These are phyloP conservation scores for Trissolcus brochymenae DNA, from an alignment of 2,888 invertebrate genomes.

Conservation along the genomic window DNA sequence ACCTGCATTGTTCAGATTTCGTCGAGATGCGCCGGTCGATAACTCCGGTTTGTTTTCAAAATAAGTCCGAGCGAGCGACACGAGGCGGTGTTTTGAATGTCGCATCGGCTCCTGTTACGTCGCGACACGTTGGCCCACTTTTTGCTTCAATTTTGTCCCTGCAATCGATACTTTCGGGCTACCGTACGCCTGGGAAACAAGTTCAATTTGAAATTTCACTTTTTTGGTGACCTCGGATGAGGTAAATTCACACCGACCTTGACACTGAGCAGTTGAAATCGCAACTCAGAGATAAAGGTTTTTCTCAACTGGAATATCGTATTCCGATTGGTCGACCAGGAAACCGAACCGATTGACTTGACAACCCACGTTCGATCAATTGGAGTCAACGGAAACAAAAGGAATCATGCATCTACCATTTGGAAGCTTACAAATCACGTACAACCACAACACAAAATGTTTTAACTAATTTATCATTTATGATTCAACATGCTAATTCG, in stretches of 20 bases:
- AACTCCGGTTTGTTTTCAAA: conserved; percentile 50
- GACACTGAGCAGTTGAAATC: no score
- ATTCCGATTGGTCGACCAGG: conserved; percentile 9
- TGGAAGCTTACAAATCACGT: neutral
- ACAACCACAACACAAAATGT: no score
- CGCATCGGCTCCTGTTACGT: conserved; percentile 28
- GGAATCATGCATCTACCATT: no score
- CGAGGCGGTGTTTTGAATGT: conserved; percentile 27
- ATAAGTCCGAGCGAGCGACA: conserved; percentile 19
- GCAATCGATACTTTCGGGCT: conserved; percentile 32
- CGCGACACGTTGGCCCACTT: conserved; percentile 21
- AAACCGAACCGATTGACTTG: conserved; percentile 4
- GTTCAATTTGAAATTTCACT: no score
- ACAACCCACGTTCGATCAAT: no score
- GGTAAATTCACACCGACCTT: no score
- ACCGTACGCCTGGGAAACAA: conserved; percentile 4
- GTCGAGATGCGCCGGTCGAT: conserved; percentile 44
- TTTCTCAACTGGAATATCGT: neutral
- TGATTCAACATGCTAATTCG: no score
- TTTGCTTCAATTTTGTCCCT: conserved; percentile 11
- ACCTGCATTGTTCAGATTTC: conserved; percentile 57
- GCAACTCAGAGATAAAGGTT: no score
- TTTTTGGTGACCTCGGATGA: no score
- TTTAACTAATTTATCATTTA: no score
- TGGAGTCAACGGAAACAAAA: no score